Evolutionary conservation across 2,888 invertebrate species (phyloP).

Genomic region (Clistopyga incitator): DNA sequence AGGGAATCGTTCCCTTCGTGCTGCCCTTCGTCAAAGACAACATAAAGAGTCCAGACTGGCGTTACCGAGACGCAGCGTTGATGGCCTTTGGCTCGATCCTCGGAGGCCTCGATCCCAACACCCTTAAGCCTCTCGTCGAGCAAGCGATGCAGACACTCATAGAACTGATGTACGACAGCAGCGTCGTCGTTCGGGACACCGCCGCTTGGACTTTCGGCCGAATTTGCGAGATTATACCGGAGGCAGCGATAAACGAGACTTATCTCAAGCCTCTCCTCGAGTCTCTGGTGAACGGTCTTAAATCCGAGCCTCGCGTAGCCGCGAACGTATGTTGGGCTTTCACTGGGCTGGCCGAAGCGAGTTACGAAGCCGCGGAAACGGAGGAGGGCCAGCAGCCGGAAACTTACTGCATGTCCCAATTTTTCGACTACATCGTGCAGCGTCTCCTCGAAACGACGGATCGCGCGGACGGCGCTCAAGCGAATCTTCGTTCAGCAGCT

Average conservation of each 20-base stretch:
- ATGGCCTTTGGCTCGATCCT: conserved; percentile 99
- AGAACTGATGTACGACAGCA: conserved; percentile 96
- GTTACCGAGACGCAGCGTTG: conserved; percentile 97
- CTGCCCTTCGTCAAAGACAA: conserved; percentile 98
- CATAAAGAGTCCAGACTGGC: conserved; percentile 97
- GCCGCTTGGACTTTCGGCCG: conserved; percentile 99
- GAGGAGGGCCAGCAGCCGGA: conserved; percentile 91
- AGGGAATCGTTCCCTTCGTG: conserved; percentile 97
- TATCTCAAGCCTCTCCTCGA: conserved; percentile 93
- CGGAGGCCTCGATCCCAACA: conserved; percentile 94
- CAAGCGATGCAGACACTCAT: conserved; percentile 98
- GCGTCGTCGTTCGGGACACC: conserved; percentile 98
- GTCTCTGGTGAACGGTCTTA: conserved; percentile 93
- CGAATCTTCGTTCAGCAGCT: conserved; percentile 97
- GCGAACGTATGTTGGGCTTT: conserved; percentile 99
- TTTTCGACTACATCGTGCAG: conserved; percentile 97
- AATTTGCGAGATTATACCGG: conserved; percentile 98
- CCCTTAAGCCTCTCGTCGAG: conserved; percentile 96
- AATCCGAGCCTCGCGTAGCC: conserved; percentile 97
- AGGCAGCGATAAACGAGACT: conserved; percentile 95
- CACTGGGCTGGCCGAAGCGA: conserved; percentile 97
- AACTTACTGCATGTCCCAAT: conserved; percentile 96
- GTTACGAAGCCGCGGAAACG: conserved; percentile 94
- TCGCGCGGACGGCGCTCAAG: conserved; percentile 95
- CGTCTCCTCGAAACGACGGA: conserved; percentile 97